Evolutionary conservation across 2,113 vertebrate genomes (phyloP), one percentile per base, ranked within the genome.

Genomic region (Plecturocebus donacophilus): DNA sequence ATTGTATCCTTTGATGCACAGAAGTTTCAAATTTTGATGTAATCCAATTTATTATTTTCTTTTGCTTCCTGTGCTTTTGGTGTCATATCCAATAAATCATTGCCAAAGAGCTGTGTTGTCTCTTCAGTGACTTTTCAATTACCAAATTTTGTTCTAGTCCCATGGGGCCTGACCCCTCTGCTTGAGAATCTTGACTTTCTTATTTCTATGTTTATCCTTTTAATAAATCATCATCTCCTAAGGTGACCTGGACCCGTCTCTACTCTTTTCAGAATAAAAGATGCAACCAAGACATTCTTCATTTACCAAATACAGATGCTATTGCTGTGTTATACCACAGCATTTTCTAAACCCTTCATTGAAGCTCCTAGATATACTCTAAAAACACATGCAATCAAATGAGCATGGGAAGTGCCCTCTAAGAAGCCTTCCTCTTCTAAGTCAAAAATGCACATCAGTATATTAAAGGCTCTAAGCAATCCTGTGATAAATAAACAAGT

Each of bases 41-140:
- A 47, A 38, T 70, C 30, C n/a, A 81, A 21, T 23, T 40, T 58
- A 45, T 70, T 47, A 47, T 86, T 92, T 89, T 83, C 66, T 73
- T 68, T 90, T 27, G 13, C 85, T 91, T 40, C 21, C 56, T 96
- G 13, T 77, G 23, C 30, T 35, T 90, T 82, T 66, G 38, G 32
- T 79, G 52, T 87, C 61, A 45, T 73, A 92, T 13, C 38, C 47
- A 90, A 90, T 84, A 93, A 66, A 87, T 83, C 61, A 56, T 82
- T 73, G 27, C 52, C 79, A 21, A 61, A 76, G 68, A 92, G 52
- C 61, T 81, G 2, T 54, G 42, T 56, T 92, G 56, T 71, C 85
- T 79, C 87, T 71, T 87, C 61, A 52, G 90, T 32, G n/a, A 52
- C 61, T 88, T 86, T 87, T n/a, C 66, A 86, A 30, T 80, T 91